phyloP scores from a whole-genome alignment of 2,888 invertebrate genomes.

The Pammene aurita region DNA sequence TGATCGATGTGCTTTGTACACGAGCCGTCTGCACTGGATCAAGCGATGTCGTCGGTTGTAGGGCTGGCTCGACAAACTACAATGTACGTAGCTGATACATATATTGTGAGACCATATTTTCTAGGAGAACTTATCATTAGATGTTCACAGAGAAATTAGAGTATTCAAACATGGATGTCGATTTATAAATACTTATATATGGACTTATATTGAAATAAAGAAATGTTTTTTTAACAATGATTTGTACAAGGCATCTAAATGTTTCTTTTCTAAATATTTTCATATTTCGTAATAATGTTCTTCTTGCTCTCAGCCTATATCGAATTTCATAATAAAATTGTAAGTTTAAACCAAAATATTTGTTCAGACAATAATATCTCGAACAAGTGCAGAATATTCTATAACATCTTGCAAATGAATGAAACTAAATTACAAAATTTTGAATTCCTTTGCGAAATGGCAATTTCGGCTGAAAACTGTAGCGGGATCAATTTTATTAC shows the following conservation, averaged over 20 bases:
- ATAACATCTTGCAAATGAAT: background rate
- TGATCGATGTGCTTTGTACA: constrained; percentile 60
- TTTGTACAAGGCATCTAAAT: too few species aligned
- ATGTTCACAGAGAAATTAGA: too few species aligned
- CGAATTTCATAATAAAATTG: too few species aligned
- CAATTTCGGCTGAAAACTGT: background rate
- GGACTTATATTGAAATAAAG: too few species aligned
- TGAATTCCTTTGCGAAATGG: background rate
- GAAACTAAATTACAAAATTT: background rate
- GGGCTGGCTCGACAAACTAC: constrained; percentile 16
- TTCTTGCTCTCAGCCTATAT: too few species aligned
- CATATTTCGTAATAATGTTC: too few species aligned
- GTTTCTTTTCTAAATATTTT: too few species aligned
- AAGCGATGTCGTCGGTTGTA: constrained; percentile 46
- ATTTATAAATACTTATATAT: too few species aligned
- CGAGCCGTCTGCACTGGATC: constrained; percentile 57
- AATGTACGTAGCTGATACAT: background rate
- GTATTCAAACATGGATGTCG: too few species aligned
- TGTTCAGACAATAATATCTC: background rate
- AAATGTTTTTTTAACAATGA: too few species aligned
- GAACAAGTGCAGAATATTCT: background rate
- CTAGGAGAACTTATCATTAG: too few species aligned
- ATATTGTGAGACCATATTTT: background rate
- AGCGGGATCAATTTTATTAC: background rate
- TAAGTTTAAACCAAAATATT: background rate